Conservation (phyloP, 1,140 invertebrate species). For the Macrobrachium nipponense region DNA sequence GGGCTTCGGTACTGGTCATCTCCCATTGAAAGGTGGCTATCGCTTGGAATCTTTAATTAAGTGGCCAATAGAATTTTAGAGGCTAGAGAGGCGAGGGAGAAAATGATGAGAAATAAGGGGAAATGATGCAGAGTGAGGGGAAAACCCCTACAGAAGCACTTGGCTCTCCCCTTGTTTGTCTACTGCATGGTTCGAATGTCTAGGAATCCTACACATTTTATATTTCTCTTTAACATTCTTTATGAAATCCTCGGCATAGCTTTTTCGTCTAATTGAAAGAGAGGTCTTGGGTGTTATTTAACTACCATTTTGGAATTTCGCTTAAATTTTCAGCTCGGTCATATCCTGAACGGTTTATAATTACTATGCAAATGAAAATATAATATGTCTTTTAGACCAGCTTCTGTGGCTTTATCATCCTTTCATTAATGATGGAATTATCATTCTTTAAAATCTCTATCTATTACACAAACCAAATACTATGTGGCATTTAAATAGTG, state of each 20-base stretch:
- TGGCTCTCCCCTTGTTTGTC: slow-evolving; percentile 4
- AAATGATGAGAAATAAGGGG: not conserved
- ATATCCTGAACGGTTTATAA: too few species aligned
- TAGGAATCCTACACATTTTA: not conserved
- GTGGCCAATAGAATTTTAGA: slow-evolving; percentile 54
- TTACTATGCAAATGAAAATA: too few species aligned
- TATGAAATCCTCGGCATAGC: not conserved
- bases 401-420: too few species aligned
- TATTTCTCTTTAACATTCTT: not conserved
- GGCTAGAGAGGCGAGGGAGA: not conserved
- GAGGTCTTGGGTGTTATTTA: too few species aligned
- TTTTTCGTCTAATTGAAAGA: too few species aligned
- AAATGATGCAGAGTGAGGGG: slow-evolving; percentile 5
- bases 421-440: too few species aligned
- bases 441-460: too few species aligned
- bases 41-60: slow-evolving; percentile 48
- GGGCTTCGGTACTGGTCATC: slow-evolving; percentile 27
- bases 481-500: too few species aligned
- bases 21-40: slow-evolving; percentile 35
- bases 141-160: not conserved
- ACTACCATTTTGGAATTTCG: too few species aligned
- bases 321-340: too few species aligned
- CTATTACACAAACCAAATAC: too few species aligned
- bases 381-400: too few species aligned
- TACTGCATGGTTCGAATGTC: slow-evolving; percentile 1